phyloP scores from a whole-genome alignment of 2,797 vertebrate species.

The Etheostoma perlongum region DNA sequence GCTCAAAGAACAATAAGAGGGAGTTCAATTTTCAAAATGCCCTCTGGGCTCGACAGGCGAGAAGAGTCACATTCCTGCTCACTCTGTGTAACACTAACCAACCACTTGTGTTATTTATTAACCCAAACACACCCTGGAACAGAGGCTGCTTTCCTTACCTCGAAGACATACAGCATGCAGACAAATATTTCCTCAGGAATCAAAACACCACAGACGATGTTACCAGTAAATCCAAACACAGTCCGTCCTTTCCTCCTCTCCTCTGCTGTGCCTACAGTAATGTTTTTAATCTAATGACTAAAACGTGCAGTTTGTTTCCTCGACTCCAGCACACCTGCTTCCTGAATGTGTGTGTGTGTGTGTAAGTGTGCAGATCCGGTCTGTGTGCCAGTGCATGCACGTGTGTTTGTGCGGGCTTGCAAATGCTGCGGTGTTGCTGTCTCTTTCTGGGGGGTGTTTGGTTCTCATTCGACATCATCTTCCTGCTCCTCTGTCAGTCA shows the following conservation, averaged over 20 bases:
- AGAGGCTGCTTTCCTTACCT: slow-evolving; percentile 68
- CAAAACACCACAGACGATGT: slow-evolving; percentile 36
- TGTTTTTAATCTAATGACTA: slow-evolving; percentile 30
- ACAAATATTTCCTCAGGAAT: slow-evolving; percentile 47
- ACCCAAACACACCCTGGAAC: slow-evolving; percentile 47
- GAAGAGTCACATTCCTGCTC: slow-evolving; percentile 59
- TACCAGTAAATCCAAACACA: slow-evolving; percentile 50
- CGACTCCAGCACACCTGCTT: slow-evolving; percentile 56
- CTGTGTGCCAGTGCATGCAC: slow-evolving; percentile 23
- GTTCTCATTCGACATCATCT: slow-evolving; percentile 78
- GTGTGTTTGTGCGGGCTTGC: slow-evolving; percentile 37
- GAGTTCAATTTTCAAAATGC: slow-evolving; percentile 32
- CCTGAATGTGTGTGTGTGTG: slow-evolving; percentile 48
- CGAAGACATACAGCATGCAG: slow-evolving; percentile 40
- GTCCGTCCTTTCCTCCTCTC: slow-evolving; percentile 32
- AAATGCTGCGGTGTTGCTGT: slow-evolving; percentile 46
- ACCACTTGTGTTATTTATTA: slow-evolving; percentile 46
- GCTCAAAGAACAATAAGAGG: slow-evolving; percentile 6
- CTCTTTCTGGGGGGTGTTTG: slow-evolving; percentile 69
- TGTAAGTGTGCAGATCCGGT: slow-evolving; percentile 17
- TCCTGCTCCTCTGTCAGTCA: slow-evolving; percentile 81
- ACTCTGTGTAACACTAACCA: slow-evolving; percentile 29
- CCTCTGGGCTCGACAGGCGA: slow-evolving; percentile 39
- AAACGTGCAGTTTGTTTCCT: slow-evolving; percentile 46
- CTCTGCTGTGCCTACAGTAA: slow-evolving; percentile 3